Percentiles rank a stretch among this genome's conserved stretches.
phyloP scores from a whole-genome alignment of 2,797 vertebrate species.

The Lagorchestes hirsutus region DNA sequence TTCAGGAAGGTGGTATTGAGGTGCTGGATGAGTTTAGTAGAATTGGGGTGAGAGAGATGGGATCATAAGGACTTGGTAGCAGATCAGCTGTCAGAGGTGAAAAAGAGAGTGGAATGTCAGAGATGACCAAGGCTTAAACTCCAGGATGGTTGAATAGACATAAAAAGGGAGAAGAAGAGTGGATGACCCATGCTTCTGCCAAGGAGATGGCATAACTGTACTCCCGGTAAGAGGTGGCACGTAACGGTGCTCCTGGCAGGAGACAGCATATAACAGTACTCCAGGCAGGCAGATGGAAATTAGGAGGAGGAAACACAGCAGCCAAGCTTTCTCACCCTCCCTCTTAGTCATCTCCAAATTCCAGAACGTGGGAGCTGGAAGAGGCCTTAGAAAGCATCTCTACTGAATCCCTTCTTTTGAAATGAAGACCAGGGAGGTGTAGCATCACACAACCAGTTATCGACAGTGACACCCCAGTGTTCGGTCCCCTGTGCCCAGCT shows the following conservation, averaged over 20 bases:
- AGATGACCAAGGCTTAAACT: not conserved
- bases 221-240: too few species aligned
- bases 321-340: not conserved
- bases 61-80: not conserved
- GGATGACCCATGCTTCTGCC: too few species aligned
- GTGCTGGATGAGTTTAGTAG: not conserved
- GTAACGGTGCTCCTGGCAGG: too few species aligned
- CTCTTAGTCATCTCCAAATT: not conserved
- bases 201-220: too few species aligned
- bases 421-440: not conserved
- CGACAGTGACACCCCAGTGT: not conserved
- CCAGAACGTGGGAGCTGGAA: not conserved
- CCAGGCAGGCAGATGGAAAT: not conserved
- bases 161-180: not conserved
- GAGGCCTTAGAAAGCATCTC: not conserved
- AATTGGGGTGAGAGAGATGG: not conserved
- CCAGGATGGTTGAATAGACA: not conserved
- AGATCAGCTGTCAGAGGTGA: not conserved
- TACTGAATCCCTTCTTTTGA: not conserved
- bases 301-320: not conserved
- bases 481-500: rapidly evolving
- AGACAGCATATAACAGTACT: too few species aligned
- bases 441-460: not conserved
- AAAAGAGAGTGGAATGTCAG: not conserved
- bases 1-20: not conserved